Evolutionary conservation across 2,888 invertebrate genomes (phyloP).

Genomic region (Calameuta pallipes): DNA sequence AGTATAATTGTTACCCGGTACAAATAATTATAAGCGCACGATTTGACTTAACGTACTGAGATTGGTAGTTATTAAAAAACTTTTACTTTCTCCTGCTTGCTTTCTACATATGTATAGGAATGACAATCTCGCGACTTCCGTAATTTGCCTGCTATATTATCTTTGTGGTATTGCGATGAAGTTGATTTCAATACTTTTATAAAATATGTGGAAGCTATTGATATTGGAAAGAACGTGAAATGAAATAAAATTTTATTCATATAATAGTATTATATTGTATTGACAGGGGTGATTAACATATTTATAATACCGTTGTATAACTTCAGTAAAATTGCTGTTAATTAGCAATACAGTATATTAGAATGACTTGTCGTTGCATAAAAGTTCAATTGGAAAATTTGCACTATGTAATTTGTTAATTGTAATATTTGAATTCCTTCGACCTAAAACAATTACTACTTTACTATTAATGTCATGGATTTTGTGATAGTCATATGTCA

Average conservation of each 20-base stretch:
- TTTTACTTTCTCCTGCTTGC: neutral
- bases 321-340: neutral
- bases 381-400: slow-evolving; percentile 16
- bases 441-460: neutral
- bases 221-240: neutral
- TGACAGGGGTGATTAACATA: neutral
- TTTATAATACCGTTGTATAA: neutral
- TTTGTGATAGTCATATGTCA: neutral
- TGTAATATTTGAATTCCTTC: neutral
- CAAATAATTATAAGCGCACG: neutral
- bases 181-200: neutral
- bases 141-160: neutral
- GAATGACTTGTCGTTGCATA: slow-evolving; percentile 4
- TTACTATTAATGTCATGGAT: neutral
- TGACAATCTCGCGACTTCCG: neutral
- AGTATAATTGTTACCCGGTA: neutral
- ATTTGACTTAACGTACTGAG: neutral
- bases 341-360: neutral
- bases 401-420: slow-evolving; percentile 13
- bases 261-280: neutral
- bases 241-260: neutral
- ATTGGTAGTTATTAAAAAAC: neutral
- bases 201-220: neutral
- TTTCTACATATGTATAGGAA: neutral
- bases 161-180: neutral